Percentiles rank a stretch among this genome's conserved stretches.
Evolutionary conservation across 2,888 invertebrate species (phyloP).

Genomic region (Rhorus exstirpatorius): DNA sequence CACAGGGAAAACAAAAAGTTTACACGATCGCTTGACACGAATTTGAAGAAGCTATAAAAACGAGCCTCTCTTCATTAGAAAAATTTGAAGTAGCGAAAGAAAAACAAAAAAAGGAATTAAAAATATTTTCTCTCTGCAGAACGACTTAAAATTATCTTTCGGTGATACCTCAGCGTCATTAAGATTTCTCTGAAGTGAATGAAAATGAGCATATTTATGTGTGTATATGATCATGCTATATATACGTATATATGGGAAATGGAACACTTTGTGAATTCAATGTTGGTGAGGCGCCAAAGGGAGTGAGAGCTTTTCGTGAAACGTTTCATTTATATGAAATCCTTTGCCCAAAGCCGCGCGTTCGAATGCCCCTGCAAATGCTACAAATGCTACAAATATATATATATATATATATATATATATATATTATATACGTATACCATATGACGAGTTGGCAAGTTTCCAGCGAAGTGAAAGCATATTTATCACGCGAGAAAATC

Average conservation of each 20-base stretch:
- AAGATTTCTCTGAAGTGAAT: background rate
- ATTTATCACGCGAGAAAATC: slow-evolving; percentile 51
- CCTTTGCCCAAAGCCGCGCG: slow-evolving; percentile 38
- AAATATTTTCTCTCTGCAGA: background rate
- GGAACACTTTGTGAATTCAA: slow-evolving; percentile 49
- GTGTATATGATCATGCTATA: background rate
- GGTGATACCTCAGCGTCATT: background rate
- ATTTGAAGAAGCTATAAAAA: too few relatives aligned
- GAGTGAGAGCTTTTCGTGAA: slow-evolving; percentile 45
- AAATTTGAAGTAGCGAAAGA: too few relatives aligned
- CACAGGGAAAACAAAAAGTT: background rate
- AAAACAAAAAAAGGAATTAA: background rate
- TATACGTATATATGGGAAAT: slow-evolving; percentile 9
- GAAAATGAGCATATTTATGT: background rate
- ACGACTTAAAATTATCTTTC: background rate
- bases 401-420: background rate
- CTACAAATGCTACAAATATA: slow-evolving; percentile 27
- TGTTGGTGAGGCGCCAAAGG: slow-evolving; percentile 30
- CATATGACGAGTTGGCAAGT: slow-evolving; percentile 53
- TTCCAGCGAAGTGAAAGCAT: slow-evolving; percentile 41
- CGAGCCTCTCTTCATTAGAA: too few relatives aligned
- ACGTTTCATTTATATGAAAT: slow-evolving; percentile 61
- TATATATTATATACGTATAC: background rate
- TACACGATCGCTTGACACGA: too few relatives aligned
- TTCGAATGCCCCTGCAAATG: slow-evolving; percentile 40